Evolutionary conservation across 2,888 invertebrate species (phyloP).

Genomic region (Cynaeus angustus): DNA sequence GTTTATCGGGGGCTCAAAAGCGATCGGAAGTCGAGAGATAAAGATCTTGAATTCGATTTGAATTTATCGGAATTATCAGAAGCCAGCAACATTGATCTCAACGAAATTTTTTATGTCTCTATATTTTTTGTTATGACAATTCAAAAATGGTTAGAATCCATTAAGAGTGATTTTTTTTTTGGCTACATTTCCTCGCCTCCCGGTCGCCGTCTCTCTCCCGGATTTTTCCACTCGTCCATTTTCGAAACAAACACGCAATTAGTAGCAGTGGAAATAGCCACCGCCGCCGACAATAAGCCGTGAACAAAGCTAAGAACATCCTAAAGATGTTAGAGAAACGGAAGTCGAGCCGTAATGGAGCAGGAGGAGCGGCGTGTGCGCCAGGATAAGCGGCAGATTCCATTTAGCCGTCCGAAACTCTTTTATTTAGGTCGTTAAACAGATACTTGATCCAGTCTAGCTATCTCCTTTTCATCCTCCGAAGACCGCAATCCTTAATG

Average conservation of each 20-base stretch:
- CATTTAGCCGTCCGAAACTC: constrained; percentile 70
- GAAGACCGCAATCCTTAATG: constrained; percentile 50
- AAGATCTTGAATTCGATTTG: constrained; percentile 11
- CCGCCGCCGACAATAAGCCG: constrained; percentile 56
- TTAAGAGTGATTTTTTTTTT: neutral
- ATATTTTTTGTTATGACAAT: too few species aligned
- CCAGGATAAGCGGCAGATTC: constrained; percentile 68
- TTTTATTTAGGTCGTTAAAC: constrained; percentile 71
- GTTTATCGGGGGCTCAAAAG: neutral
- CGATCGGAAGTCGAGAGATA: neutral
- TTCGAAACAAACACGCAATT: constrained; percentile 45
- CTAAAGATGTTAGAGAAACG: constrained; percentile 67
- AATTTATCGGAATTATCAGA: neutral
- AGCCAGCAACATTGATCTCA: too few species aligned
- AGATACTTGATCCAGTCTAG: constrained; percentile 66
- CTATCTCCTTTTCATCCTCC: constrained; percentile 56
- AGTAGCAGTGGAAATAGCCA: constrained; percentile 37
- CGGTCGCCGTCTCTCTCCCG: neutral
- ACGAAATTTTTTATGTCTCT: too few species aligned
- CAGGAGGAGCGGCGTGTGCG: constrained; percentile 59
- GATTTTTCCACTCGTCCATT: constrained; percentile 12
- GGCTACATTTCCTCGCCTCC: neutral
- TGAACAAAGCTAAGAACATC: constrained; percentile 64
- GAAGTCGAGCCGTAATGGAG: constrained; percentile 64
- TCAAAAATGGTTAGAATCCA: too few species aligned